phyloP scores from a whole-genome alignment of 2,888 invertebrate species.

The Physocephala rufipes region DNA sequence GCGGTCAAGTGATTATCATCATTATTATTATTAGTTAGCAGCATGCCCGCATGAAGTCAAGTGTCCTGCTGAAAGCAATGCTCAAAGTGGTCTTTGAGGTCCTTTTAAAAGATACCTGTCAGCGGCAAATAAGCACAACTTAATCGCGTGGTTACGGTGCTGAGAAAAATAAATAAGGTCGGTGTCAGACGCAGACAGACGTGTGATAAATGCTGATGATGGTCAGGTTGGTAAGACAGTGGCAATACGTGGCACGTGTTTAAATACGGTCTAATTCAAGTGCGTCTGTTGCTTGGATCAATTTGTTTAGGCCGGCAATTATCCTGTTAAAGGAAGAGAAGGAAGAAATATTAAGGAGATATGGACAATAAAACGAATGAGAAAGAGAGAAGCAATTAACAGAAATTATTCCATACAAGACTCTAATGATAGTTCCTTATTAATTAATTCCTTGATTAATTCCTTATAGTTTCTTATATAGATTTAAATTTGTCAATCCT shows the following conservation, averaged over 20 bases:
- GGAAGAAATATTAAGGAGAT: too few relatives aligned
- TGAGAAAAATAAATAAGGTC: background rate
- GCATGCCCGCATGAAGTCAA: slow-evolving; percentile 55
- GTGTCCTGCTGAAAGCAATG: slow-evolving; percentile 44
- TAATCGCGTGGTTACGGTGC: slow-evolving; percentile 21
- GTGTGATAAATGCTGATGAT: slow-evolving; percentile 16
- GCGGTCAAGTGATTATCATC: slow-evolving; percentile 39
- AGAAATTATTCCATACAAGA: too few relatives aligned
- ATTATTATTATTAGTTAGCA: slow-evolving; percentile 17
- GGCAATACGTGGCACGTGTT: slow-evolving; percentile 30
- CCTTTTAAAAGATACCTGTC: slow-evolving; percentile 48
- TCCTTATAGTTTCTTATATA: too few relatives aligned
- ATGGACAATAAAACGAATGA: too few relatives aligned
- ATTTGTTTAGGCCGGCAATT: too few relatives aligned
- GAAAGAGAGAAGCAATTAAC: too few relatives aligned
- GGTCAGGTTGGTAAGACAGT: background rate
- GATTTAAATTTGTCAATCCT: too few relatives aligned
- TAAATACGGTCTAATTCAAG: slow-evolving; percentile 27
- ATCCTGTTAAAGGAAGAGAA: background rate
- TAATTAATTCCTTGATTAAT: too few relatives aligned
- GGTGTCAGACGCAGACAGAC: background rate
- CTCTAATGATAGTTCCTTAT: too few relatives aligned
- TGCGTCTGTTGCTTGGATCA: background rate
- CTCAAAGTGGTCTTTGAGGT: slow-evolving; percentile 18
- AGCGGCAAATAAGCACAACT: slow-evolving; percentile 53